Evolutionary conservation across 2,888 invertebrate genomes (phyloP).

Genomic region (Myopa testacea): DNA sequence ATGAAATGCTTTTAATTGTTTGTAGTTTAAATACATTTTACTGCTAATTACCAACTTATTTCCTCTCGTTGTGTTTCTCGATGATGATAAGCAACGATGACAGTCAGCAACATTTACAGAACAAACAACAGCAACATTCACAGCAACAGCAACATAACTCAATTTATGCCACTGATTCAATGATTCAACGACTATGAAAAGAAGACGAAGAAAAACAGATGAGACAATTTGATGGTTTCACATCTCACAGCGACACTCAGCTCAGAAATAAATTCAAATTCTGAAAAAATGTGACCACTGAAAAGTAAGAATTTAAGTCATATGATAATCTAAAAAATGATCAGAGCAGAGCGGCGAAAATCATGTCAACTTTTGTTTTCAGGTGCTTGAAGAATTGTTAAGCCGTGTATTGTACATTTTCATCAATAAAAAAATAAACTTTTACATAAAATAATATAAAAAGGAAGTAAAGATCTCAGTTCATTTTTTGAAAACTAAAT

Average conservation of each 20-base stretch:
- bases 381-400: too few relatives aligned
- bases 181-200: too few relatives aligned
- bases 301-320: too few relatives aligned
- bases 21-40: slow-evolving; percentile 5
- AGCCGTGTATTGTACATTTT: too few relatives aligned
- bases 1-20: not conserved
- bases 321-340: too few relatives aligned
- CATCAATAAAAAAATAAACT: not conserved
- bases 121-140: not conserved
- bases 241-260: not conserved
- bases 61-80: slow-evolving; percentile 18
- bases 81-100: not conserved
- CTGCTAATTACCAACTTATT: slow-evolving; percentile 12
- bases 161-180: not conserved
- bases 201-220: not conserved
- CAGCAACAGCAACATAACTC: not conserved
- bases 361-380: too few relatives aligned
- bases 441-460: not conserved
- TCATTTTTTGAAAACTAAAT: too few relatives aligned
- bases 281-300: not conserved
- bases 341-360: too few relatives aligned
- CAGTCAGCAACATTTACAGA: slow-evolving; percentile 8
- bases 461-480: too few relatives aligned
- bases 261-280: not conserved
- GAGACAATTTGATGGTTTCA: not conserved